phyloP scores from a whole-genome alignment of 2,113 vertebrate genomes.

The Thamnaconus septentrionalis region DNA sequence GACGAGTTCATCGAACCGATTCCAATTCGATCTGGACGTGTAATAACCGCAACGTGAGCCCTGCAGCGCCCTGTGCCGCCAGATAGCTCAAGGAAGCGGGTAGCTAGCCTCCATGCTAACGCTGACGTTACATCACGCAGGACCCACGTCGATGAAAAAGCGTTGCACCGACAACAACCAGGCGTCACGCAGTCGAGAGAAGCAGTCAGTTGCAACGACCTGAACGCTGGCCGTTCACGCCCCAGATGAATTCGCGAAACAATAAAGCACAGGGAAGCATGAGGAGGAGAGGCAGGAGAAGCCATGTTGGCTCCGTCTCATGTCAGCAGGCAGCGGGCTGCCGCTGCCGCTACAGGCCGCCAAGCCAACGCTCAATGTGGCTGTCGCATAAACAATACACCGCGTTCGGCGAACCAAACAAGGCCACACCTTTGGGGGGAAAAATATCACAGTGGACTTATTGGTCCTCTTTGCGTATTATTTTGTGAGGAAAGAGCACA shows the following conservation, averaged over 20 bases:
- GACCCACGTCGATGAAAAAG: constrained; percentile 14
- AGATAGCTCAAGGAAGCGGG: not conserved
- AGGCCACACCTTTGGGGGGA: too few relatives aligned
- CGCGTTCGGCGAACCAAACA: not conserved
- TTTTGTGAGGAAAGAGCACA: too few relatives aligned
- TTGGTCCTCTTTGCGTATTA: too few relatives aligned
- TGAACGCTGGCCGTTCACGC: not conserved
- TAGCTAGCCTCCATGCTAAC: constrained; percentile 60
- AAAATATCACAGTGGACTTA: too few relatives aligned
- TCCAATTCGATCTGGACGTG: not conserved
- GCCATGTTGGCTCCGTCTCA: not conserved
- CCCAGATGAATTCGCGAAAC: not conserved
- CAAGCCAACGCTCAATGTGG: constrained; percentile 21
- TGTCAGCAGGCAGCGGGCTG: constrained; percentile 43
- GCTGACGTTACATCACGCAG: constrained; percentile 50
- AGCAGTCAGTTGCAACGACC: not conserved
- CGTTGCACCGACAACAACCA: not conserved
- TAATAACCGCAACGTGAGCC: not conserved
- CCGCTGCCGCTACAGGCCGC: constrained; percentile 56
- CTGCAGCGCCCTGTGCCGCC: not conserved
- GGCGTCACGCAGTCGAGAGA: fast-evolving
- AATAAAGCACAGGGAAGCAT: too few relatives aligned
- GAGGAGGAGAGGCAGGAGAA: not conserved
- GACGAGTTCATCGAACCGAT: not conserved
- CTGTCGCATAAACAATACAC: constrained; percentile 62